These are phyloP conservation scores for Hydrocynus forskahlii DNA, from an alignment of 2,797 vertebrate species.

Conservation along the genomic window DNA sequence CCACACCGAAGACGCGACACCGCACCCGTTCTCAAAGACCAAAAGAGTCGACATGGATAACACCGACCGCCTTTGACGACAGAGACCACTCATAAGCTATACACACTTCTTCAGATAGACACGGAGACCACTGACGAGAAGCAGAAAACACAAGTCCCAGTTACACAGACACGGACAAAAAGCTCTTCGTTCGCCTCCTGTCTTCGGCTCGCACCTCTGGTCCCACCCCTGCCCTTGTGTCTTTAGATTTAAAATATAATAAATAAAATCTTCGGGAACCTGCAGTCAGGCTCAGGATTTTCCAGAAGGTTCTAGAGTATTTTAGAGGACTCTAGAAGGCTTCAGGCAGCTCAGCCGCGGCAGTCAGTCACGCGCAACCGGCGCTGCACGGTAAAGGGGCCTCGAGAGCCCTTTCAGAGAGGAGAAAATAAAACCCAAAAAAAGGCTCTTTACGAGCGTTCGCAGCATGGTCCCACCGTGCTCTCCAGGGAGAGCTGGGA, in stretches of 20 bases:
- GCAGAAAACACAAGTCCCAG: slow-evolving; percentile 32
- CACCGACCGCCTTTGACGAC: slow-evolving; percentile 3
- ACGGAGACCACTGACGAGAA: slow-evolving; percentile 31
- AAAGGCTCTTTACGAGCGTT: slow-evolving; percentile 85
- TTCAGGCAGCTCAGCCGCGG: slow-evolving; percentile 64
- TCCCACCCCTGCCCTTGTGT: background rate
- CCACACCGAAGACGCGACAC: slow-evolving; percentile 19
- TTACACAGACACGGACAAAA: slow-evolving; percentile 44
- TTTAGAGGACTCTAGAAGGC: slow-evolving; percentile 47
- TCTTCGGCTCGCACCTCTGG: slow-evolving; percentile 18
- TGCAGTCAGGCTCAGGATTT: slow-evolving; percentile 37
- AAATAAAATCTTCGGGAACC: slow-evolving; percentile 24
- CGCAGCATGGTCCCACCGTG: slow-evolving; percentile 94
- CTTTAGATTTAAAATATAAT: background rate
- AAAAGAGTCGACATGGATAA: background rate
- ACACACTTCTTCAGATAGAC: slow-evolving; percentile 33
- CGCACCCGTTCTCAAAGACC: background rate
- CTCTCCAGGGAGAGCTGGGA: slow-evolving; percentile 98
- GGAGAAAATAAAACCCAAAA: slow-evolving; percentile 66
- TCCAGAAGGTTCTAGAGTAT: slow-evolving; percentile 43
- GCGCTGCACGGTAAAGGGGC: slow-evolving; percentile 71
- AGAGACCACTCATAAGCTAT: slow-evolving; percentile 29
- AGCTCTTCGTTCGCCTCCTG: slow-evolving; percentile 26
- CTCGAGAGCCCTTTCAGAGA: slow-evolving; percentile 74
- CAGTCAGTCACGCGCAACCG: slow-evolving; percentile 73